Evolutionary conservation across 92 coral and sea anemone genomes (phyloP), one percentile per base, ranked within the genome.

Genomic region (Porites lobata): DNA sequence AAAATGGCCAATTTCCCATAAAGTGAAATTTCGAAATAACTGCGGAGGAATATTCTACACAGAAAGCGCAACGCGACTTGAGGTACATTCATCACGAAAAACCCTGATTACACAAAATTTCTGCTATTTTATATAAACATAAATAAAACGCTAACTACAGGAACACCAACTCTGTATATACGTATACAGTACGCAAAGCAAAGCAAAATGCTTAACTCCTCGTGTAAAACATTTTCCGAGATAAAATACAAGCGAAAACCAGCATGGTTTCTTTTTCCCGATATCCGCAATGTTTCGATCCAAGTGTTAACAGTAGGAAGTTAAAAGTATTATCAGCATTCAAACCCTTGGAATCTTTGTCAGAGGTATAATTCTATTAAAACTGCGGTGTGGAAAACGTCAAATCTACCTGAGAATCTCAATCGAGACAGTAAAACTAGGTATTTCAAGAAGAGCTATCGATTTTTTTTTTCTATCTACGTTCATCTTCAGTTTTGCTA

Each of bases 271-370:
- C 47, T 38, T 38, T 69, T 52, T 20, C 76, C 24, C 11, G 76
- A 14, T 64, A 79, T 79, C 84, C 84, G 72, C 73, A 79, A 79
- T 14, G 59, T 47, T 54, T 61, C 80, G 61, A 65, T 64, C 87
- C 72, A 59, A 84, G 79, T 20, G 81, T 19, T 72, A 84, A 84
- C 87, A 74, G 73, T 61, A 1, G 87, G 80, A 84, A 1, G 81
- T 29, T 84, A 84, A 73, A 75, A 13, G 17, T 9, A 18, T 84
- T 74, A 72, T 61, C 81, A 61, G 52, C 7, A 24, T 47, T 19
- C 63, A 17, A 20, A 6, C 71, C 18, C 24, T 15, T 72, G 74
- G 73, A 64, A 47, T 62, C 79, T 61, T 82, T 70, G 86, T 72
- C 47, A 8, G 72, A 72, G 43, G 12, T 61, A 19, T 59, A 72